phyloP scores from a whole-genome alignment of 2,888 invertebrate species.

The Acheta domesticus region DNA sequence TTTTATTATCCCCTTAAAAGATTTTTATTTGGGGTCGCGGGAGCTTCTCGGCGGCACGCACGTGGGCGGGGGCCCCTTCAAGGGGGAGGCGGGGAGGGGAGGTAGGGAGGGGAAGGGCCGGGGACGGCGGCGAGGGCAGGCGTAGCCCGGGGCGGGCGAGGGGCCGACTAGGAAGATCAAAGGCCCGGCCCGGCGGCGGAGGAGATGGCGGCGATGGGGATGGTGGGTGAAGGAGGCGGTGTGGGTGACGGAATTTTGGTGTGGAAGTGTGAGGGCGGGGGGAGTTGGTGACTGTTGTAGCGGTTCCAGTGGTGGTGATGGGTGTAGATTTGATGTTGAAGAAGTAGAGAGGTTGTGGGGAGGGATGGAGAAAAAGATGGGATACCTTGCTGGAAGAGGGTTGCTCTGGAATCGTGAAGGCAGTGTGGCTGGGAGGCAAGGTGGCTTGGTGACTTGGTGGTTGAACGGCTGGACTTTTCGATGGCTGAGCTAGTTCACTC shows the following conservation, averaged over 20 bases:
- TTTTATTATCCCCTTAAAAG: conserved; percentile 18
- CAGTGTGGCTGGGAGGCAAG: too few relatives aligned
- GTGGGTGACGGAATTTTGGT: not conserved
- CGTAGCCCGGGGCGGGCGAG: not conserved
- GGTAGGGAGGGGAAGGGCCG: not conserved
- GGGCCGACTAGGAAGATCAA: not conserved
- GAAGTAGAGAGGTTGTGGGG: not conserved
- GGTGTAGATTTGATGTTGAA: not conserved
- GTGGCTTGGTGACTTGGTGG: too few relatives aligned
- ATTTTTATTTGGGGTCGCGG: conserved; percentile 18
- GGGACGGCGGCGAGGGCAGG: not conserved
- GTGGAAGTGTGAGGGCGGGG: not conserved
- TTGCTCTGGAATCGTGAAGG: not conserved
- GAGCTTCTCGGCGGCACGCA: not conserved
- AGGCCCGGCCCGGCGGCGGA: not conserved
- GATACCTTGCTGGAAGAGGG: not conserved
- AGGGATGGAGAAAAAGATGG: not conserved
- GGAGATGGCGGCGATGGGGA: not conserved
- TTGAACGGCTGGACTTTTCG: too few relatives aligned
- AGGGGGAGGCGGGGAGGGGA: not conserved
- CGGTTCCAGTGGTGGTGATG: not conserved
- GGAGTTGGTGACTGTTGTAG: not conserved
- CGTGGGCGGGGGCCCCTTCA: not conserved
- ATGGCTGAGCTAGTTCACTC: too few relatives aligned
- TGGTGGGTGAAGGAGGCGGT: not conserved